These are phyloP conservation scores for Barypeithes pellucidus DNA, from an alignment of 2,888 invertebrate genomes.

Conservation along the genomic window DNA sequence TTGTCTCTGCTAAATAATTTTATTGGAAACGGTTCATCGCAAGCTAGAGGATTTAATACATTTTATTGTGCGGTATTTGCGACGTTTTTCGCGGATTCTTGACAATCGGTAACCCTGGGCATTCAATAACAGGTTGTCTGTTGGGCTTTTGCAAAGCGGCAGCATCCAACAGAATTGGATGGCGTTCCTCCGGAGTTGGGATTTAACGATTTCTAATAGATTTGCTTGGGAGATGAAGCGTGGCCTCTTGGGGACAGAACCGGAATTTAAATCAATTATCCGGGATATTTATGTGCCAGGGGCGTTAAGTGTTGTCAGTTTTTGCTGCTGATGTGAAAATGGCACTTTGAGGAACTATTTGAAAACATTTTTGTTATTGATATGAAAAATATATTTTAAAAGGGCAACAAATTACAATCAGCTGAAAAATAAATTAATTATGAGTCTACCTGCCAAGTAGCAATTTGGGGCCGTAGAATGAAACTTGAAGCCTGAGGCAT, in stretches of 20 bases:
- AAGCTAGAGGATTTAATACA: constrained; percentile 56
- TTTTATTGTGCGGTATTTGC: constrained; percentile 62
- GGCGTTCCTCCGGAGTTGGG: constrained; percentile 66
- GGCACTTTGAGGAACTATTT: no score
- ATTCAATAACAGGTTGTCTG: constrained; percentile 68
- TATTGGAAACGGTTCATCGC: constrained; percentile 37
- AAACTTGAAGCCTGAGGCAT: no score
- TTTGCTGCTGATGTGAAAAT: no score
- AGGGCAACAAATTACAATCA: no score
- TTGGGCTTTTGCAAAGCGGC: constrained; percentile 65
- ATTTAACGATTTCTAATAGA: constrained; percentile 72
- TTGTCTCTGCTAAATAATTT: constrained; percentile 45
- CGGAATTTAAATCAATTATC: constrained; percentile 33
- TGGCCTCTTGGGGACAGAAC: constrained; percentile 55
- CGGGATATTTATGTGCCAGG: no score
- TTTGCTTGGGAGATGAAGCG: constrained; percentile 68
- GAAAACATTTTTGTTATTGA: no score
- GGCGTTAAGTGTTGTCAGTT: no score
- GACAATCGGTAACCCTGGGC: constrained; percentile 60
- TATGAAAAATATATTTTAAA: no score
- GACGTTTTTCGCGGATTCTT: constrained; percentile 61
- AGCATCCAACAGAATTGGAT: constrained; percentile 68
- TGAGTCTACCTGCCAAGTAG: no score
- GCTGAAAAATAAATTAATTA: no score
- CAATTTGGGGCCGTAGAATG: no score